Conservation (phyloP, 2,888 invertebrate species). For the Petrolisthes manimaculis region DNA sequence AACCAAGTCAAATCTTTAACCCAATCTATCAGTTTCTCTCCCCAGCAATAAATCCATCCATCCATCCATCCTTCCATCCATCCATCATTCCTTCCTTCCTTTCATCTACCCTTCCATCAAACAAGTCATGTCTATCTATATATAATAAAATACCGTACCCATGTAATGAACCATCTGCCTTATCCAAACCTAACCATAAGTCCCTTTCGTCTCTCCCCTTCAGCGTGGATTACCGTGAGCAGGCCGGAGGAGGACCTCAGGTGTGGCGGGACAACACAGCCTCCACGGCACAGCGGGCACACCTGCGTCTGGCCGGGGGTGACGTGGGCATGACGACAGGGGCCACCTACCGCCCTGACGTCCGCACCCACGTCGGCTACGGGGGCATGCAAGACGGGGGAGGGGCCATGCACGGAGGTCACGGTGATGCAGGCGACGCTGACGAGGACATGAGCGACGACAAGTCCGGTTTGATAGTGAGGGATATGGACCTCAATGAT, state of each 20-base stretch:
- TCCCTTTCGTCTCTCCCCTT: background rate
- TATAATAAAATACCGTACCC: too few species aligned
- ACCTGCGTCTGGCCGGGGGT: slow-evolving; percentile 20
- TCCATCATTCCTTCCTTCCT: too few species aligned
- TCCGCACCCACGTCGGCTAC: background rate
- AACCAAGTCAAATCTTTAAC: too few species aligned
- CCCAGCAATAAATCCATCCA: too few species aligned
- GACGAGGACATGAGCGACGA: too few species aligned
- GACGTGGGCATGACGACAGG: slow-evolving; percentile 34
- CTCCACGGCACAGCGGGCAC: slow-evolving; percentile 45
- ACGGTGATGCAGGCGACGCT: background rate
- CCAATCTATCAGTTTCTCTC: too few species aligned
- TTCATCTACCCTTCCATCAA: too few species aligned
- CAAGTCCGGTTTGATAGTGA: slow-evolving; percentile 23
- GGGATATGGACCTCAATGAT: slow-evolving; percentile 44
- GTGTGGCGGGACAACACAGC: too few species aligned
- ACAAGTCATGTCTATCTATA: too few species aligned
- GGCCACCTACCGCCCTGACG: slow-evolving; percentile 4
- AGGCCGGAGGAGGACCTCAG: slow-evolving; percentile 40
- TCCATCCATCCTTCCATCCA: too few species aligned
- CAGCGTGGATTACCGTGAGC: slow-evolving; percentile 55
- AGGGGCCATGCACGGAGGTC: background rate
- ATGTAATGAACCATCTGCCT: too few species aligned
- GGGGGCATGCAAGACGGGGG: background rate
- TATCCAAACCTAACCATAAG: background rate